Evolutionary conservation across 2,888 invertebrate species (phyloP).

Genomic region (Sphaeridia pumilis): DNA sequence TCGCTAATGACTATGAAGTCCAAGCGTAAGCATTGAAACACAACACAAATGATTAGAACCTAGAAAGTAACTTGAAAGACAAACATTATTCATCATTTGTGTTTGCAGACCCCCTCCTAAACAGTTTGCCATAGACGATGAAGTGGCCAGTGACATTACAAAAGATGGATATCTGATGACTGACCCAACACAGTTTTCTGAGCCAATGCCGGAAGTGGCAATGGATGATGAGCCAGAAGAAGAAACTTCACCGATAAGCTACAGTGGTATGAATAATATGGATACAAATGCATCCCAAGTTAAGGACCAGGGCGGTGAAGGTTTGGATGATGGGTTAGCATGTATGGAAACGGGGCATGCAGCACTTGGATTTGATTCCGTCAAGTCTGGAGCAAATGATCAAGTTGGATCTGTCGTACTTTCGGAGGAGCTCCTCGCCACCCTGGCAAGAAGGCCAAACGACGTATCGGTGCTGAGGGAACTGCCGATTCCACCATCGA

Average conservation of each 20-base stretch:
- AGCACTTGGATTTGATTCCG: background rate
- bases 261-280: too few relatives aligned
- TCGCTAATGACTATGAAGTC: background rate
- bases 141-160: slow-evolving; percentile 8
- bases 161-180: slow-evolving; percentile 14
- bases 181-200: background rate
- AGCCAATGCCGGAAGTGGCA: background rate
- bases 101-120: slow-evolving; percentile 20
- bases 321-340: background rate
- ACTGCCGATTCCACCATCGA: slow-evolving; percentile 16
- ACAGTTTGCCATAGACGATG: slow-evolving; percentile 22
- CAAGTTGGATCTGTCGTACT: slow-evolving; percentile 22
- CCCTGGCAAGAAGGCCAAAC: slow-evolving; percentile 20
- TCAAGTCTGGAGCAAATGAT: too few relatives aligned
- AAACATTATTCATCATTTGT: too few relatives aligned
- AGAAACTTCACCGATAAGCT: too few relatives aligned
- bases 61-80: too few relatives aligned
- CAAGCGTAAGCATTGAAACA: slow-evolving; percentile 4
- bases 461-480: slow-evolving; percentile 4
- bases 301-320: too few relatives aligned
- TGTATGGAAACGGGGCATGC: too few relatives aligned
- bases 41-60: too few relatives aligned
- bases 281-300: too few relatives aligned
- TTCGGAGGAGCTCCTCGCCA: slow-evolving; percentile 23
- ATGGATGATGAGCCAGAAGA: slow-evolving; percentile 21